Percentiles rank a stretch among this genome's conserved stretches.
These are phyloP conservation scores for Labeo catla DNA, from an alignment of 2,113 vertebrate species.

Conservation along the genomic window DNA sequence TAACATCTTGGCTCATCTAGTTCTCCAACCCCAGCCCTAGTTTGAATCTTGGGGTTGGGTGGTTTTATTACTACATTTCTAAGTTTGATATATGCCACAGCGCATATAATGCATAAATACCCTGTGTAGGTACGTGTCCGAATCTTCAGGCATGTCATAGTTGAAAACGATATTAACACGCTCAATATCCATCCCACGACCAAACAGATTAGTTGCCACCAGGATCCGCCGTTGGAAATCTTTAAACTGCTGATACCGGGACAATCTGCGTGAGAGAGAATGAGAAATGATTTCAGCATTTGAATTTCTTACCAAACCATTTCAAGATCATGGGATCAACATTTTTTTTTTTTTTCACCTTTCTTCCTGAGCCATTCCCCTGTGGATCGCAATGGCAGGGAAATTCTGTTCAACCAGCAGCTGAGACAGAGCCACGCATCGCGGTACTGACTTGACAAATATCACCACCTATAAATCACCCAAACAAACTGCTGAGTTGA, in stretches of 20 bases:
- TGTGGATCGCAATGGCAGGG: constrained; percentile 87
- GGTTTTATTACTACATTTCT: not conserved
- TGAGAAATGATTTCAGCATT: not conserved
- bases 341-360: constrained; percentile 71
- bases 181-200: constrained; percentile 91
- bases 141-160: constrained; percentile 91
- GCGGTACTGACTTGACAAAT: constrained; percentile 87
- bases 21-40: not conserved
- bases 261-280: constrained; percentile 69
- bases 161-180: constrained; percentile 90
- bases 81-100: not conserved
- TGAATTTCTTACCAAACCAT: not conserved
- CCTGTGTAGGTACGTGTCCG: constrained; percentile 88
- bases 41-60: not conserved
- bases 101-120: constrained; percentile 63
- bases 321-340: not conserved
- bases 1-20: not conserved
- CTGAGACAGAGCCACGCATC: constrained; percentile 87
- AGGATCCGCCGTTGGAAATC: constrained; percentile 88
- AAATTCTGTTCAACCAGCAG: constrained; percentile 89
- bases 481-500: not conserved
- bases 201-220: constrained; percentile 88
- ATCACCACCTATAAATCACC: constrained; percentile 81
- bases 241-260: constrained; percentile 89
- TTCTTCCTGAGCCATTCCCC: constrained; percentile 88